Base-by-base conservation (phyloP, 1,140 invertebrate species). In the Bacillus rossius region DNA sequence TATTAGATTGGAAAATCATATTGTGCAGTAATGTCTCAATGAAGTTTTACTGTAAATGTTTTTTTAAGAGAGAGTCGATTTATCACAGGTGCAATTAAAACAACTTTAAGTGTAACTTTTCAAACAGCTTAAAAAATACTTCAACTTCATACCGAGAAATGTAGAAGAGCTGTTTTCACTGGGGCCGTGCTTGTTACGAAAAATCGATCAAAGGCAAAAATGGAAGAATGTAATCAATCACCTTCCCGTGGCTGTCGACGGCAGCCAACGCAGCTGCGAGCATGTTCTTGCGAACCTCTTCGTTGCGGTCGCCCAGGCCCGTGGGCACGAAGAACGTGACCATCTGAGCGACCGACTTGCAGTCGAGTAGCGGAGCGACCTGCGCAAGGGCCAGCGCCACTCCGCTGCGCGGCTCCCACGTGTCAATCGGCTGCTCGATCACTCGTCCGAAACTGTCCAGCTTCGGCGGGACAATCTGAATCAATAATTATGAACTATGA, bases 381-480 rank as follows among this genome's bases (percentile, higher is more conserved):
- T 90, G 83, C 2, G 77, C 78, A 19, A 96, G 76, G 16, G 90
- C 86, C 53, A 94, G 76, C 1, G 91, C 95, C 48, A 95, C 87
- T 16, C 96, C 96, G 63, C 87, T 82, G 42, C 97, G 79, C 1
- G 88, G 87, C 55, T 87, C 86, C 92, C 92, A 99, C 60, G 85
- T 84, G 73, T 98, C 94, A 40, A 91, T 79, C 29, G 90, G 85
- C 63, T 92, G 87, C 65, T 87, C 84, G 16, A 94, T 77, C 64
- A 94, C 84, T 43, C 96, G 85, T 37, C 95, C 95, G 77, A 98
- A 95, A 70, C 90, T 84, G 74, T 99, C 95, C 47, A 94, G 71
- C 69, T 88, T 85, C 4, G 92, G 88, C 14, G 91, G 92, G 60
- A 92, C 89, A 76, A 94, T 82, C 82, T 88, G 69, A 23, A 70